These are phyloP conservation scores for Zaprionus africanus DNA, from an alignment of 1,140 invertebrate genomes.

Conservation along the genomic window DNA sequence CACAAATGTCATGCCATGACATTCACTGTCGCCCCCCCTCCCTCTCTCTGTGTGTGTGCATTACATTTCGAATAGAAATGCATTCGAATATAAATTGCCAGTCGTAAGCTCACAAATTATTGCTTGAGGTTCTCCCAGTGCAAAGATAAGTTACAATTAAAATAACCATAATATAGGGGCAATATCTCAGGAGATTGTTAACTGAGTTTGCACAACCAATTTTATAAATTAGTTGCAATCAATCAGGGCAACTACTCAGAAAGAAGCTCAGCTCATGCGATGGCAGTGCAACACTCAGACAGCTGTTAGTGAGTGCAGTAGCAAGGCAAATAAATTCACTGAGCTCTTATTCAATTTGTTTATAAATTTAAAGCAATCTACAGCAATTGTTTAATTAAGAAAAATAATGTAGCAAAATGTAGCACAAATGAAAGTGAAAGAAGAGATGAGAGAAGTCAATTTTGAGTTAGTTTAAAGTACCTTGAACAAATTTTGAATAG, in stretches of 20 bases:
- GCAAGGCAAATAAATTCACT: neutral
- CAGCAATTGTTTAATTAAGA: neutral
- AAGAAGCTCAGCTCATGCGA: neutral
- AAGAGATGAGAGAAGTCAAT: neutral
- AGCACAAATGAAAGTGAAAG: neutral
- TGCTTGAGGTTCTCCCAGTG: slow-evolving; percentile 14
- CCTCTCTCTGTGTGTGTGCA: neutral
- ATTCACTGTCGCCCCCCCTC: slow-evolving; percentile 7
- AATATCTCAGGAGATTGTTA: slow-evolving; percentile 18
- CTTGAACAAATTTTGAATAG: too few relatives aligned
- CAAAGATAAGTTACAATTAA: slow-evolving; percentile 39
- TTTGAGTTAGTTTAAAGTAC: neutral
- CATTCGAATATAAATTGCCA: slow-evolving; percentile 45
- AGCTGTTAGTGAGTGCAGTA: neutral
- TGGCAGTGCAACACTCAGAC: neutral
- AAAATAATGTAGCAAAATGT: neutral
- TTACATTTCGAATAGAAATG: slow-evolving; percentile 17
- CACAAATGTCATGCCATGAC: slow-evolving; percentile 43
- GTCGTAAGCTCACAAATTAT: slow-evolving; percentile 27
- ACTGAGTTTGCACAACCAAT: slow-evolving; percentile 22
- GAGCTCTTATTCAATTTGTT: neutral
- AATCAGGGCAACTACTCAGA: slow-evolving; percentile 20
- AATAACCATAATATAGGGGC: slow-evolving; percentile 10
- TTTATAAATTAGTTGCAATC: slow-evolving; percentile 35
- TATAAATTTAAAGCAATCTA: neutral